Evolutionary conservation across 53 echinoderm and acorn worm species (phyloP), one percentile per base, ranked within the genome.

Genomic region (Hippasteria phrygiana): DNA sequence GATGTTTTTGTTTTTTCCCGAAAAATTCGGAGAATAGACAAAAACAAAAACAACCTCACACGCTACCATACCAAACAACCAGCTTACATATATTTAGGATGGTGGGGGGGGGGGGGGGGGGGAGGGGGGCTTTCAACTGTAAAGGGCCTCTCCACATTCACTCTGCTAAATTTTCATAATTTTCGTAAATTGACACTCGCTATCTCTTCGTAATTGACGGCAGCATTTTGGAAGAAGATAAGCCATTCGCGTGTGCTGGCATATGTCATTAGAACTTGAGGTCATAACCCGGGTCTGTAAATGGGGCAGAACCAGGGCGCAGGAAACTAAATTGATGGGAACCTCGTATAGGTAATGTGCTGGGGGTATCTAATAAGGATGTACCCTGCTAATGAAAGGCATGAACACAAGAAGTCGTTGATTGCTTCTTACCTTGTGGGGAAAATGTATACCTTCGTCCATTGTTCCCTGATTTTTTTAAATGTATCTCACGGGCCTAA

Each of bases 321-420:
- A 11, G 69, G 69, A 67, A 67, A 33, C 36, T 13, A 13, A 67
- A 1, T 3, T 67, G 69, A 67, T 14, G 34, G 69, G 36, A 1
- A 12, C 33, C 14, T 35, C 31, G 37, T 67, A 10, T 14, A 26
- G 69, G 37, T 67, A 33, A 67, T 33, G 69, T 67, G 26, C 36
- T 14, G 17, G 1, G 34, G 16, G 10, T 26, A 35, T 35, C 36
- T 67, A 67, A 67, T 67, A 17, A 67, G 69, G 69, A 67, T 67
- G 26, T 36, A 22, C n/a, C 0, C 33, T 14, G 69, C 26, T 67
- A 67, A 67, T 33, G 69, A 67, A 35, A 11, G 37, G 10, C 32
- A 67, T 18, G 34, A 67, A 36, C 13, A 31, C 69, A n/a, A 73
- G 73, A 73, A 66, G 66, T 66, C 14, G 35, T 66, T 66, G 67